A percentile compares a stretch with the other conserved stretches of the same genome.
Evolutionary conservation across 2,797 vertebrate genomes (phyloP).

Genomic region (Oryzias dopingdopingensis): DNA sequence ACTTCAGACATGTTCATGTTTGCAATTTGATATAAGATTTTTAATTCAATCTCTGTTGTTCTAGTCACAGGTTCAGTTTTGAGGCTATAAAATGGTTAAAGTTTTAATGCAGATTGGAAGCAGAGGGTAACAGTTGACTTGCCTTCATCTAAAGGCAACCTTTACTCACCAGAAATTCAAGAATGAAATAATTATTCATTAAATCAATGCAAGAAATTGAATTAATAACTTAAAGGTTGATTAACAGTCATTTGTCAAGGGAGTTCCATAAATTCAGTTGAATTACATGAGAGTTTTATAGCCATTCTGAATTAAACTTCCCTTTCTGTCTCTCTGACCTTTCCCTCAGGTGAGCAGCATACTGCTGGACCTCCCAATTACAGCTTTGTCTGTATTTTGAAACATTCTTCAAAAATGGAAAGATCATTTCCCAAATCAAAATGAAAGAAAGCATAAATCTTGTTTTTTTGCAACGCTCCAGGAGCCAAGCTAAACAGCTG

Average conservation of each 20-base stretch:
- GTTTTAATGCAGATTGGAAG: background rate
- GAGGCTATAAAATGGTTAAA: background rate
- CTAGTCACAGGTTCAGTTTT: background rate
- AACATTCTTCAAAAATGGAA: constrained; percentile 50
- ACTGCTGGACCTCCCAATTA: constrained; percentile 21
- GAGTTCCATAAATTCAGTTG: constrained; percentile 1
- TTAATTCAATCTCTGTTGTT: background rate
- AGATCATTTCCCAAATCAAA: constrained; percentile 47
- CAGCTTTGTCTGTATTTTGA: constrained; percentile 22
- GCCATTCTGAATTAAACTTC: background rate
- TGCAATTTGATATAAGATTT: background rate
- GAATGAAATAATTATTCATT: constrained; percentile 8
- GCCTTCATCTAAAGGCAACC: background rate
- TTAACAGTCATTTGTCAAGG: background rate
- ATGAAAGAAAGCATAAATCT: constrained; percentile 41
- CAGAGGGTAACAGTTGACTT: background rate
- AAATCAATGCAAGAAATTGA: constrained; percentile 10
- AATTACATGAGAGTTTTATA: too few relatives aligned
- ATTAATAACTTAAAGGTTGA: background rate
- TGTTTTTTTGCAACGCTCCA: constrained; percentile 22
- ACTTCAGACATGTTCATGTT: constrained; percentile 8
- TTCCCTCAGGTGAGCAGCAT: constrained; percentile 31
- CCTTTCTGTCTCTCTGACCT: constrained; percentile 13
- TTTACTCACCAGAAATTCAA: background rate
- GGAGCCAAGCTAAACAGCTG: constrained; percentile 65